A percentile compares a stretch with the other conserved stretches of the same genome.
Evolutionary conservation across 2,888 invertebrate genomes (phyloP).

Genomic region (Mythimna vitellina): DNA sequence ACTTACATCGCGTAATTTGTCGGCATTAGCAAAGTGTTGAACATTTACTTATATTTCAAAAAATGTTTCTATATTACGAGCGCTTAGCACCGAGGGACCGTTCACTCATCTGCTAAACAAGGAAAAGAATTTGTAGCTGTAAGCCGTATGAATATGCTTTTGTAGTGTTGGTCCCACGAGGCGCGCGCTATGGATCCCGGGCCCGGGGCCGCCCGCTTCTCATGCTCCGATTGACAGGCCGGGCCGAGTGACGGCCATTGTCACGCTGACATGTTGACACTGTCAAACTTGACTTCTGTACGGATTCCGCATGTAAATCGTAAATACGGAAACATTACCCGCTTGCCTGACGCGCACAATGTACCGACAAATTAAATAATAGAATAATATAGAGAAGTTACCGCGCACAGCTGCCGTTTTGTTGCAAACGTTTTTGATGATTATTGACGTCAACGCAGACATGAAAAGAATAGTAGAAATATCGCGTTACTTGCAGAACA

Average conservation of each 20-base stretch:
- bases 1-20: conserved; percentile 16
- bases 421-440: conserved; percentile 67
- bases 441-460: conserved; percentile 69
- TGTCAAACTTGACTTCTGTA: conserved; percentile 90
- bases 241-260: conserved; percentile 88
- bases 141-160: conserved; percentile 69
- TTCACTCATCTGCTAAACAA: conserved; percentile 80
- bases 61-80: conserved; percentile 43
- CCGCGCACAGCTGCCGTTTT: conserved; percentile 80
- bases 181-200: conserved; percentile 48
- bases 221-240: conserved; percentile 87
- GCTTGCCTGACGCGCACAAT: conserved; percentile 76
- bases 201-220: conserved; percentile 83
- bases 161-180: conserved; percentile 78
- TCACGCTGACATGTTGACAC: conserved; percentile 89
- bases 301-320: conserved; percentile 86
- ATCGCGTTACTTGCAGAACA: conserved; percentile 38
- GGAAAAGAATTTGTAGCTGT: conserved; percentile 76
- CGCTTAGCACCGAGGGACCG: conserved; percentile 75
- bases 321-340: conserved; percentile 88
- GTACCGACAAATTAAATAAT: conserved; percentile 90
- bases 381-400: conserved; percentile 83
- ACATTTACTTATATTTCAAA: conserved; percentile 15
- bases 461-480: conserved; percentile 44
- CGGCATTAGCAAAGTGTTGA: conserved; percentile 28